A percentile compares a stretch with the other conserved stretches of the same genome.
These are phyloP conservation scores for Lepidocolaptes lacrymiger DNA, from an alignment of 2,797 vertebrate species.

Conservation along the genomic window DNA sequence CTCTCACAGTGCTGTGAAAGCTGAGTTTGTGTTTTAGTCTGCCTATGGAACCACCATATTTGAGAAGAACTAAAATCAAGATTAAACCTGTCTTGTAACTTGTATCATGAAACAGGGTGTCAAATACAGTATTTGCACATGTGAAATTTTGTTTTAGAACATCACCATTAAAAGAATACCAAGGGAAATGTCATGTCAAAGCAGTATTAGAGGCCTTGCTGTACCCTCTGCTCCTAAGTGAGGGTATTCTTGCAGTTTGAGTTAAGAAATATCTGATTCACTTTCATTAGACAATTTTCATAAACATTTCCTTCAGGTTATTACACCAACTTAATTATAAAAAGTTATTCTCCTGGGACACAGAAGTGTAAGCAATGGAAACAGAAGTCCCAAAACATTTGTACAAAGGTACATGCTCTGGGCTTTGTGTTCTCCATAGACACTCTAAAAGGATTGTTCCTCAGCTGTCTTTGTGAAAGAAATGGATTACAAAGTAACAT, in stretches of 20 bases:
- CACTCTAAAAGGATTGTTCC: background rate
- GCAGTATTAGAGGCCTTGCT: slow-evolving; percentile 30
- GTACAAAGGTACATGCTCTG: background rate
- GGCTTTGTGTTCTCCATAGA: background rate
- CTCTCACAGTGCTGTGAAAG: background rate
- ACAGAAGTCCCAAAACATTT: background rate
- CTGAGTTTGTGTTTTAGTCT: background rate
- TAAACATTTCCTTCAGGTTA: background rate
- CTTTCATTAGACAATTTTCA: background rate
- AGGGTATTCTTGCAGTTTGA: slow-evolving; percentile 5
- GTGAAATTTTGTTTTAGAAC: background rate
- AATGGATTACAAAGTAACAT: background rate
- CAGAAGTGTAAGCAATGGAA: background rate
- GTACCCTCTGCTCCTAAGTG: background rate
- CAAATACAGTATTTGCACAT: background rate
- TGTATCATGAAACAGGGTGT: background rate
- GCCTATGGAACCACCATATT: background rate
- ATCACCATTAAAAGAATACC: background rate
- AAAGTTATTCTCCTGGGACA: background rate
- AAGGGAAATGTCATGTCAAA: slow-evolving; percentile 34
- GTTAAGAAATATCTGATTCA: background rate
- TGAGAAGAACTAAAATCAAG: background rate
- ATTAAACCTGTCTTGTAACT: background rate
- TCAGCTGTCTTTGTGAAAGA: background rate
- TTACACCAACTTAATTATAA: background rate